Evolutionary conservation across 2,797 vertebrate species (phyloP).

Genomic region (Diglossa cyanea): DNA sequence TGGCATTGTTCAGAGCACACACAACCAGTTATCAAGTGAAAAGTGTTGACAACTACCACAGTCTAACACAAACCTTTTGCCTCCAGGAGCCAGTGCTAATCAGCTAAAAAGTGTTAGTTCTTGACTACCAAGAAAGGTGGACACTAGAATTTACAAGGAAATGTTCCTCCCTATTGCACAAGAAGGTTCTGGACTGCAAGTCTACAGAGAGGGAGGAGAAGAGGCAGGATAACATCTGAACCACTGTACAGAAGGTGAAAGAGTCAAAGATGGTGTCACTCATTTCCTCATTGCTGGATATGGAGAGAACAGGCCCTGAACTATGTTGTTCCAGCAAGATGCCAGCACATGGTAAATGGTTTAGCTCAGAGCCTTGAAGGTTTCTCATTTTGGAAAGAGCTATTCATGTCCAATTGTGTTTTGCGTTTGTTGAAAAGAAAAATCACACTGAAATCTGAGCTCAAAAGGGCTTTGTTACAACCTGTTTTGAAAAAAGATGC

Average conservation of each 20-base stretch:
- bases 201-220: not conserved
- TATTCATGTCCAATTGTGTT: not conserved
- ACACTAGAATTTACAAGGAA: not conserved
- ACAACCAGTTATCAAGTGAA: not conserved
- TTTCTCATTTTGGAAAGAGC: not conserved
- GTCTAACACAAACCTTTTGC: not conserved
- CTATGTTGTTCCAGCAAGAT: not conserved
- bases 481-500: constrained; percentile 55
- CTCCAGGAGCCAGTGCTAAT: not conserved
- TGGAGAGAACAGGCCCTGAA: not conserved
- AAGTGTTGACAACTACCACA: not conserved
- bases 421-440: not conserved
- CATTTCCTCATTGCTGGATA: not conserved
- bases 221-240: not conserved
- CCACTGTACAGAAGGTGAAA: not conserved
- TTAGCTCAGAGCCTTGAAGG: not conserved
- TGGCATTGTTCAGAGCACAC: not conserved
- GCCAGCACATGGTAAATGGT: not conserved
- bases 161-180: not conserved
- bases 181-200: not conserved
- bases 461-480: constrained; percentile 14
- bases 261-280: not conserved
- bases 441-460: not conserved
- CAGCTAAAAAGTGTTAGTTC: not conserved
- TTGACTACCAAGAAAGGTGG: not conserved